Base-by-base conservation (phyloP, 2,888 invertebrate genomes). In the Enchytraeus crypticus region DNA sequence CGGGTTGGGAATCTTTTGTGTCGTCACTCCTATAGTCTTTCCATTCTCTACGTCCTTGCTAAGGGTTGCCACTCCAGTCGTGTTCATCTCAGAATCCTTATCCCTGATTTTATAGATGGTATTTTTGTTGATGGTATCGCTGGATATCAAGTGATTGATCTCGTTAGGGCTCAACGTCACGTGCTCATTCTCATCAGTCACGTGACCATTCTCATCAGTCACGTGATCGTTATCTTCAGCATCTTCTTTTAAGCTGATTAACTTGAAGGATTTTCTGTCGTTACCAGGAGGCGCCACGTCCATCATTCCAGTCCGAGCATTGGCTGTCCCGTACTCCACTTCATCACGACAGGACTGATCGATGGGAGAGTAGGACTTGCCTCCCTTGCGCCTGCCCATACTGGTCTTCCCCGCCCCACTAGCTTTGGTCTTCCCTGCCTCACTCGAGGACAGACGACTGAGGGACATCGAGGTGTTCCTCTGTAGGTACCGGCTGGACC, bases 401-500 rank as follows among this genome's bases (percentile, higher is more conserved):
- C 49, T 21, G 11, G 49, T 11, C 14, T 8, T 23, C 14, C 53
- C 53, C 27, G 26, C 27, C 49, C 11, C 14, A 8, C 14, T 8
- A 27, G 5, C 53, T 68, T 49, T 49, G 8, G 29, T 53, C 21
- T 8, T 11, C 69, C 47, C 69, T 69, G 45, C 71, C 66, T 1
- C 73, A 66, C 59, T 73, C 73, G 11, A 69, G 69, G 1, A 71
- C 72, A 1, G 73, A 73, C 43, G 70, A 66, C 26, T 69, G 69
- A 47, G 34, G 27, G 57, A 33, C 3, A 55, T 56, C 5, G 47
- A 47, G 18, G 74, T 64, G 63, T 71, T 72, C 34, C 71, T 69
- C 53, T 72, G 69, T 3, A 76, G 69, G 65, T 77, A 77, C 11
- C 70, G 68, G 2, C 74, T 74, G 1, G 76, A 76, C 51, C 72